A percentile compares a stretch with the other conserved stretches of the same genome.
Conservation (phyloP, 2,113 vertebrate genomes). For the Atractosteus spatula region DNA sequence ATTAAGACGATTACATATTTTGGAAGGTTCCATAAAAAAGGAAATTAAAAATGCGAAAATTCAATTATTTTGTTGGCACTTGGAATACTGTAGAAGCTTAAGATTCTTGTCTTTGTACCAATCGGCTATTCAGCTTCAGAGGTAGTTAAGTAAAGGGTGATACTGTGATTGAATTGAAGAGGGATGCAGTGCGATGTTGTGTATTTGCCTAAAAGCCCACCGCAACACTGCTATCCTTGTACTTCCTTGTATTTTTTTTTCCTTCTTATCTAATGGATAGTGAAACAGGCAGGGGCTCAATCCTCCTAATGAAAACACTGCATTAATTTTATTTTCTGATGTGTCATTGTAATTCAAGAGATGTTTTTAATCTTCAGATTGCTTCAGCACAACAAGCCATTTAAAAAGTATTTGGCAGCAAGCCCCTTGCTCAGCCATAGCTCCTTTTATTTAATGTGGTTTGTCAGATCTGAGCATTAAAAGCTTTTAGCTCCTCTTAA, state of each 20-base stretch:
- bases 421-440: conserved; percentile 47
- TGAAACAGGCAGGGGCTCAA: conserved; percentile 67
- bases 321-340: conserved; percentile 77
- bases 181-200: conserved; percentile 58
- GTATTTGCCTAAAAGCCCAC: conserved; percentile 70
- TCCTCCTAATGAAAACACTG: conserved; percentile 71
- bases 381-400: conserved; percentile 71
- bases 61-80: conserved; percentile 11
- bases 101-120: neutral
- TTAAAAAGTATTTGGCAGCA: conserved; percentile 72
- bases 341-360: conserved; percentile 77
- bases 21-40: neutral
- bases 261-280: conserved; percentile 70
- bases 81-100: neutral
- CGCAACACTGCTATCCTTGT: conserved; percentile 63
- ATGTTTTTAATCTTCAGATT: conserved; percentile 79
- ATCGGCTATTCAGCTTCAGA: neutral
- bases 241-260: conserved; percentile 49
- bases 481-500: conserved; percentile 63
- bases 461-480: conserved; percentile 62
- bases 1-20: neutral
- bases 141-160: conserved; percentile 28
- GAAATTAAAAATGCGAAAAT: neutral
- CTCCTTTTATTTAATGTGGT: conserved; percentile 67
- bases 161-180: conserved; percentile 48